These are phyloP conservation scores for Loris lydekkerianus DNA, from an alignment of 2,797 vertebrate genomes.

Conservation along the genomic window DNA sequence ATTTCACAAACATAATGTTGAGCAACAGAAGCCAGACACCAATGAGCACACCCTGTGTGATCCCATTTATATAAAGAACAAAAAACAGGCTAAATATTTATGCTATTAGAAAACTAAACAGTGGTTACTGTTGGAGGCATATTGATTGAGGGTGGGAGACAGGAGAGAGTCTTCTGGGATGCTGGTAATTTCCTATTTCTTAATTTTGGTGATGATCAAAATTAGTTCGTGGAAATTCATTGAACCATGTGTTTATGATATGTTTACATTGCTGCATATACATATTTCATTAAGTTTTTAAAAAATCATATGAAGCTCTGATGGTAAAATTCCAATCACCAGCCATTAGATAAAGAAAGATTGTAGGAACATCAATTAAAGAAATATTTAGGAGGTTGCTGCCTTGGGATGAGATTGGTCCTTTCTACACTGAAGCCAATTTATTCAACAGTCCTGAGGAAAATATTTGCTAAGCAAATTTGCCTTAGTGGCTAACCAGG, in stretches of 20 bases:
- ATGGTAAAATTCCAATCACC: constrained; percentile 11
- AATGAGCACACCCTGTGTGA: not conserved
- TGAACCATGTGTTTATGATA: not conserved
- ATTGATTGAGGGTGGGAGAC: not conserved
- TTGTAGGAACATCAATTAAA: not conserved
- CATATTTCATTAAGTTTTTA: not conserved
- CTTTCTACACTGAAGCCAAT: not conserved
- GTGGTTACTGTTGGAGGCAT: not conserved
- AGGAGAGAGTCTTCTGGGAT: not conserved
- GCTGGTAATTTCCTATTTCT: not conserved
- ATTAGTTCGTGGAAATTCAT: not conserved
- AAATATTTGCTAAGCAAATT: constrained; percentile 35
- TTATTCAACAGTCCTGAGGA: not conserved
- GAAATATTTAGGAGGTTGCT: not conserved
- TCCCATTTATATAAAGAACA: constrained; percentile 16
- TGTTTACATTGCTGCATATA: not conserved
- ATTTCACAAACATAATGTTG: not conserved
- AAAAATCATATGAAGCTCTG: not conserved
- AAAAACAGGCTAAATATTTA: not conserved
- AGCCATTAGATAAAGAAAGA: not conserved
- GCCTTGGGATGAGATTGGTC: not conserved
- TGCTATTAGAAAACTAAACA: constrained; percentile 46
- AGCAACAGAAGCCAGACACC: not conserved
- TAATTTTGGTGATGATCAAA: not conserved
- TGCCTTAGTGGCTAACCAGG: not conserved